phyloP scores from a whole-genome alignment of 2,888 invertebrate genomes.

The Napeogenes sylphis region DNA sequence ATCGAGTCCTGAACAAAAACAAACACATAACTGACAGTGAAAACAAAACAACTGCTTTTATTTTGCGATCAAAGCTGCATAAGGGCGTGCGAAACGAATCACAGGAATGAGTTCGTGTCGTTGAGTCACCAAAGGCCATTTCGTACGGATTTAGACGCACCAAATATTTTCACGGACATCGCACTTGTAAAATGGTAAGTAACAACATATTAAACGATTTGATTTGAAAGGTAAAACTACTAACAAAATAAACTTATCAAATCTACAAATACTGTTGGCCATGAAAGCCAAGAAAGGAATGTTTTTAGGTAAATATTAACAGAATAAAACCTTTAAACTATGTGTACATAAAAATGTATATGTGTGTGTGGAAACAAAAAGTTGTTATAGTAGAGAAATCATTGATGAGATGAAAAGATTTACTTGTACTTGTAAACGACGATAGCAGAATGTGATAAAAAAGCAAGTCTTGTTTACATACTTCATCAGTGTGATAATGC shows the following conservation, averaged over 20 bases:
- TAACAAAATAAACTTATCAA: no score
- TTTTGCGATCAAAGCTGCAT: constrained; percentile 22
- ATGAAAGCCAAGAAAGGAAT: no score
- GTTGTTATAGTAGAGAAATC: no score
- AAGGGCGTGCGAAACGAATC: constrained; percentile 32
- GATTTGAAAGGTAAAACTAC: no score
- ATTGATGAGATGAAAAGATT: no score
- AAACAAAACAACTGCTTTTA: constrained; percentile 4
- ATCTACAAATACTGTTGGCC: no score
- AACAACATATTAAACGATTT: constrained; percentile 5
- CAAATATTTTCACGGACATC: constrained; percentile 71
- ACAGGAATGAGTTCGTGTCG: constrained; percentile 40
- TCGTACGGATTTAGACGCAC: constrained; percentile 66
- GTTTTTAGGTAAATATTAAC: no score
- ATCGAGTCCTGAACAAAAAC: not conserved
- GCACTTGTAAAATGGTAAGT: constrained; percentile 46
- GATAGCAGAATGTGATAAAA: not conserved
- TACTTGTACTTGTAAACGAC: no score
- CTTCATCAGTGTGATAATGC: constrained; percentile 41
- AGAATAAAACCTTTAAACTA: no score
- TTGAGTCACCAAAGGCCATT: constrained; percentile 69
- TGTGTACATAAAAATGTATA: no score
- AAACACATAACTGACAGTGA: not conserved
- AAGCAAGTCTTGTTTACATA: constrained; percentile 15
- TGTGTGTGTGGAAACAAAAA: no score